These are phyloP conservation scores for Pemphredon lugubris DNA, from an alignment of 2,888 invertebrate species.

Conservation along the genomic window DNA sequence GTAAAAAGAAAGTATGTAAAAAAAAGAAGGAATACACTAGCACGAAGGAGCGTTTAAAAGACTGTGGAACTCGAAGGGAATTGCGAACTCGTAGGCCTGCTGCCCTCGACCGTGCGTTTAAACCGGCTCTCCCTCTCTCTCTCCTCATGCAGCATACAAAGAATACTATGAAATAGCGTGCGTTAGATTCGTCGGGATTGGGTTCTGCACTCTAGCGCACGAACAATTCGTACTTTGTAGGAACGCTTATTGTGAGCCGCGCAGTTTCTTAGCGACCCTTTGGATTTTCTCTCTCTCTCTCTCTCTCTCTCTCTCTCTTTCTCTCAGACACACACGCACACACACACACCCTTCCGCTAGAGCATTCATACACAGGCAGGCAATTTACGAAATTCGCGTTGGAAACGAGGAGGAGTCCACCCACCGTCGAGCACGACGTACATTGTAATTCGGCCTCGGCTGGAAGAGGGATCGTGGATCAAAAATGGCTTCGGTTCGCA, in stretches of 20 bases:
- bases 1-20: no score
- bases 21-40: no score
- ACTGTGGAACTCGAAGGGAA: no score
- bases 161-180: conserved; percentile 36
- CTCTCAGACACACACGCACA: no score
- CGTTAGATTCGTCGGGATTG: conserved; percentile 39
- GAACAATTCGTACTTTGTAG: conserved; percentile 41
- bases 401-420: conserved; percentile 20
- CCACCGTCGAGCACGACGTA: conserved; percentile 27
- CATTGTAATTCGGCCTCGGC: conserved; percentile 24
- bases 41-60: no score
- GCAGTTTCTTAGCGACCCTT: conserved; percentile 27
- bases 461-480: conserved; percentile 40
- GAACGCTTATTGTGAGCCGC: conserved; percentile 44
- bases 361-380: conserved; percentile 18
- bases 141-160: no score
- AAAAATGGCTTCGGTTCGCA: conserved; percentile 44
- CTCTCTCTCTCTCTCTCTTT: no score
- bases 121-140: no score
- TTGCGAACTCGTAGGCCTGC: background rate
- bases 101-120: no score
- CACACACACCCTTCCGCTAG: background rate
- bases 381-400: conserved; percentile 35
- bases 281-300: no score
- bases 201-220: conserved; percentile 19